Evolutionary conservation across 1,140 invertebrate species (phyloP).

Genomic region (Melanaphis sacchari): DNA sequence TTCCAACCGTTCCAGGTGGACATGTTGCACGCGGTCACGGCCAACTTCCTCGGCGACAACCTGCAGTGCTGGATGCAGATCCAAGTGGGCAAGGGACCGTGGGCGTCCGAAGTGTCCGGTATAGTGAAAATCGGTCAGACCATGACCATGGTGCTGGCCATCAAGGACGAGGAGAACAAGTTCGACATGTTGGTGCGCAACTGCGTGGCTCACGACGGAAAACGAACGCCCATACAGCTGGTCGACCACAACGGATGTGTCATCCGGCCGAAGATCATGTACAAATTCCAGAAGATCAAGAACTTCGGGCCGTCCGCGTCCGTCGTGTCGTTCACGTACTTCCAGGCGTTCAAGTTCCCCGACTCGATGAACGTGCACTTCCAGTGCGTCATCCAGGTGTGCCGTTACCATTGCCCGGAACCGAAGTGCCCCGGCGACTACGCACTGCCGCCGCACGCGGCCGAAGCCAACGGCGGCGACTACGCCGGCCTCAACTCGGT

Average conservation of each 20-base stretch:
- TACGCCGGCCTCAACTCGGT: constrained; percentile 69
- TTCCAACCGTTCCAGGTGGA: constrained; percentile 94
- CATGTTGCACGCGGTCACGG: constrained; percentile 91
- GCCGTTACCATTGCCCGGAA: constrained; percentile 90
- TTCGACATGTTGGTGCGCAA: constrained; percentile 94
- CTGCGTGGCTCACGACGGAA: constrained; percentile 93
- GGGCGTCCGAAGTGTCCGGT: constrained; percentile 92
- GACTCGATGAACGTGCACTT: constrained; percentile 97
- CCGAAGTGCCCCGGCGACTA: constrained; percentile 83
- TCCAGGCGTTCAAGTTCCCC: constrained; percentile 93
- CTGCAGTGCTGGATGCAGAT: constrained; percentile 97
- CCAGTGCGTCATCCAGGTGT: constrained; percentile 95
- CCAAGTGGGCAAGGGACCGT: constrained; percentile 91
- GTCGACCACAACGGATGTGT: constrained; percentile 93
- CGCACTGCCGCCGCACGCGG: constrained; percentile 71
- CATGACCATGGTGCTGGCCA: constrained; percentile 94
- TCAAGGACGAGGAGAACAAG: constrained; percentile 94
- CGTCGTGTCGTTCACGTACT: constrained; percentile 92
- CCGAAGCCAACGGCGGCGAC: constrained; percentile 69
- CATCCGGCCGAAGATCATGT: constrained; percentile 91
- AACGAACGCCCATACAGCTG: constrained; percentile 88
- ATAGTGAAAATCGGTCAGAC: constrained; percentile 95
- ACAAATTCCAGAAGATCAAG: constrained; percentile 92
- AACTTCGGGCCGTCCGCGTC: constrained; percentile 93
- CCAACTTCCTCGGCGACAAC: constrained; percentile 94